Percentiles rank a stretch among this genome's conserved stretches.
Conservation (phyloP, 1,140 invertebrate genomes). For the Drosophila sp. region DNA sequence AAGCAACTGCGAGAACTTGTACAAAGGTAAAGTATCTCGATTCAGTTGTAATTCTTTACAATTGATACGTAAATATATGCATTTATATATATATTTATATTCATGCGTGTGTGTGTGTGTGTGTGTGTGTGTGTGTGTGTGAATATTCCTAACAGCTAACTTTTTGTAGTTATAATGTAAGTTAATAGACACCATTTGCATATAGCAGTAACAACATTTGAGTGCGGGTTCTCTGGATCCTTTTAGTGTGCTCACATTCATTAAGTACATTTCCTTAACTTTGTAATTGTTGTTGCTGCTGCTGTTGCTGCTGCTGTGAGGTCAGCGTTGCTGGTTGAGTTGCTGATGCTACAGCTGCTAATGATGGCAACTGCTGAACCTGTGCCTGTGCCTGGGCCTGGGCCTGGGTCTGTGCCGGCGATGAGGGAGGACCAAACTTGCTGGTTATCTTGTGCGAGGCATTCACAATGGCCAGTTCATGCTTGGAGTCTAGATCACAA, state of each 20-base stretch:
- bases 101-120: slow-evolving; percentile 7
- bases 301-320: slow-evolving; percentile 33
- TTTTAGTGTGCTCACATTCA: slow-evolving; percentile 21
- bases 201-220: slow-evolving; percentile 58
- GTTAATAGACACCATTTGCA: slow-evolving; percentile 76
- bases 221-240: slow-evolving; percentile 28
- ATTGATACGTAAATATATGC: slow-evolving; percentile 15
- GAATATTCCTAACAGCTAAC: slow-evolving; percentile 49
- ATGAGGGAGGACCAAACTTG: slow-evolving; percentile 81
- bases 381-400: slow-evolving; percentile 22
- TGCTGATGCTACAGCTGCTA: slow-evolving; percentile 36
- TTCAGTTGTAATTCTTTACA: slow-evolving; percentile 30
- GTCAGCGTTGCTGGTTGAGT: slow-evolving; percentile 24
- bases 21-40: slow-evolving; percentile 4
- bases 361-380: slow-evolving; percentile 25
- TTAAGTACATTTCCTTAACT: slow-evolving; percentile 59
- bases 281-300: slow-evolving; percentile 44
- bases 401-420: slow-evolving; percentile 23
- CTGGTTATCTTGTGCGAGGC: slow-evolving; percentile 84
- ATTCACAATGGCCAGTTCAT: slow-evolving; percentile 84
- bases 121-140: slow-evolving; percentile 4
- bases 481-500: slow-evolving; percentile 85
- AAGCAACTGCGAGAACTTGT: slow-evolving; percentile 29
- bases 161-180: slow-evolving; percentile 45
- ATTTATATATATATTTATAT: slow-evolving; percentile 31